Evolutionary conservation across 2,888 invertebrate species (phyloP).

Genomic region (Subacronicta megacephala): DNA sequence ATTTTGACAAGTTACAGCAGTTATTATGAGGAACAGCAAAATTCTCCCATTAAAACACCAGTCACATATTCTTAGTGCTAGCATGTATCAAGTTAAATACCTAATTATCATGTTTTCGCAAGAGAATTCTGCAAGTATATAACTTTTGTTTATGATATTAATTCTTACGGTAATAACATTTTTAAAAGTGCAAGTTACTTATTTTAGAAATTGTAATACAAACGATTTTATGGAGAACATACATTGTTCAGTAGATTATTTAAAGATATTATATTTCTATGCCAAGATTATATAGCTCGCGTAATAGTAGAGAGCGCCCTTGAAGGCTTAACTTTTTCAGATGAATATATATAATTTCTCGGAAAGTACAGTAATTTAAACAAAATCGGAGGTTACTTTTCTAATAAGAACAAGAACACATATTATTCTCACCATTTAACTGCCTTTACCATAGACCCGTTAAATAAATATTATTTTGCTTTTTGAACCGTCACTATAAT

Average conservation of each 20-base stretch:
- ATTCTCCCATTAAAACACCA: conserved; percentile 63
- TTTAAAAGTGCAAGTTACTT: conserved; percentile 82
- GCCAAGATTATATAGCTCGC: conserved; percentile 57
- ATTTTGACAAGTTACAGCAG: conserved; percentile 80
- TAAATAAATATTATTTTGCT: conserved; percentile 29
- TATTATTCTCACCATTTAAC: conserved; percentile 16
- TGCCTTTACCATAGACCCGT: conserved; percentile 34
- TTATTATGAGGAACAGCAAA: conserved; percentile 73
- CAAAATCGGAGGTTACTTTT: conserved; percentile 6
- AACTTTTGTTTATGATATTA: conserved; percentile 64
- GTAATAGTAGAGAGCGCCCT: conserved; percentile 60
- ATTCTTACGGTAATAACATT: conserved; percentile 77
- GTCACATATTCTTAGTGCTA: conserved; percentile 49
- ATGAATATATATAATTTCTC: conserved; percentile 3
- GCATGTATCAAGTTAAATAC: conserved; percentile 22
- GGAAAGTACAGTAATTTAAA: conserved; percentile 13
- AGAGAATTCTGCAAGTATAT: conserved; percentile 72
- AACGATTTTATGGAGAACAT: conserved; percentile 62
- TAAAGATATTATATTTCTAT: conserved; percentile 59
- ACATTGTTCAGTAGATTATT: conserved; percentile 56
- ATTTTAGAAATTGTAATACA: conserved; percentile 81
- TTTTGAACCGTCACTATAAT: conserved; percentile 29
- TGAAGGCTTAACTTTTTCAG: conserved; percentile 10
- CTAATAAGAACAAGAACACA: conserved; percentile 13
- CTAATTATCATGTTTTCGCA: conserved; percentile 38